Conservation (phyloP, 2,113 vertebrate genomes). For the pig (Sus scrofa) region DNA sequence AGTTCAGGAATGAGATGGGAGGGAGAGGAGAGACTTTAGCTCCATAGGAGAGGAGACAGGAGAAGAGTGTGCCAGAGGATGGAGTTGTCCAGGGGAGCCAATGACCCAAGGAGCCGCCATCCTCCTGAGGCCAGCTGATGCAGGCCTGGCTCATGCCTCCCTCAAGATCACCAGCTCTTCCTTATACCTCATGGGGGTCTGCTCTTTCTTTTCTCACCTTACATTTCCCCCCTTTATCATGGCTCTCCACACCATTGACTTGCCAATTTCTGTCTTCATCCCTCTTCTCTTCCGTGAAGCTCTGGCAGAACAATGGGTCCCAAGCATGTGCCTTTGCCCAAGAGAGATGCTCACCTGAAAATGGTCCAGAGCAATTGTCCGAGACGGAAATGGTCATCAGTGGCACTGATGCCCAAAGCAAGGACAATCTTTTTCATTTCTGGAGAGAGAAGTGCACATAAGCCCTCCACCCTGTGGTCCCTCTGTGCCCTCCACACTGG, state of each 20-base stretch:
- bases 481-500: not conserved
- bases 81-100: not conserved
- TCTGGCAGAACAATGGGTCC: not conserved
- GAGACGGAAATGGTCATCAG: not conserved
- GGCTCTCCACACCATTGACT: not conserved
- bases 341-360: not conserved
- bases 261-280: not conserved
- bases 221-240: not conserved
- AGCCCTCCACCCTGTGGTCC: not conserved
- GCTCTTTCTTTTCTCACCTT: not conserved
- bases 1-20: not conserved
- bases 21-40: not conserved
- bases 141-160: not conserved
- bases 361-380: not conserved
- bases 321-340: not conserved
- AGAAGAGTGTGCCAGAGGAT: not conserved
- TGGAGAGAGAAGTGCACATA: not conserved
- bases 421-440: not conserved
- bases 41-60: not conserved
- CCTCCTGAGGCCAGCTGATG: not conserved
- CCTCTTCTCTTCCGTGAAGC: not conserved
- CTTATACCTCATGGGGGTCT: not conserved
- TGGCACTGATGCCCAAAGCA: not conserved
- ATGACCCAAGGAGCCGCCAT: not conserved
- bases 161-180: not conserved